phyloP scores from a whole-genome alignment of 2,888 invertebrate species.

The Rotaria socialis region DNA sequence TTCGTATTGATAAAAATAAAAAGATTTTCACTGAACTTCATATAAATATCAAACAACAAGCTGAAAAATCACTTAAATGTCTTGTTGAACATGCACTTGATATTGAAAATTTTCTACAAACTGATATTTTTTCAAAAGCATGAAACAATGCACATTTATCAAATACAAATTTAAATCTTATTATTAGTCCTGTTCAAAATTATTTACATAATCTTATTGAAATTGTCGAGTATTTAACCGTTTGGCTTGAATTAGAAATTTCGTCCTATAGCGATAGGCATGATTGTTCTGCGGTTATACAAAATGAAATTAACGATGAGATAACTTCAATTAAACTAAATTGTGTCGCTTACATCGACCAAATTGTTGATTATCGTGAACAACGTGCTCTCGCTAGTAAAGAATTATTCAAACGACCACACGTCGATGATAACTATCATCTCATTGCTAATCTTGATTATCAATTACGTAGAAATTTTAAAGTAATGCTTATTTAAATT shows the following conservation, averaged over 20 bases:
- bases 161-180: no score
- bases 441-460: not conserved
- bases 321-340: no score
- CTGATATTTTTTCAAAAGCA: no score
- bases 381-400: not conserved
- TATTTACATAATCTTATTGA: slow-evolving; percentile 17
- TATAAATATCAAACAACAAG: not conserved
- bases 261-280: not conserved
- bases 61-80: not conserved
- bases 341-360: not conserved
- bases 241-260: slow-evolving; percentile 19
- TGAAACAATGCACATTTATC: no score
- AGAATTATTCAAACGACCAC: not conserved
- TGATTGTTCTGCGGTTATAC: slow-evolving; percentile 4
- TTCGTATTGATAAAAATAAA: not conserved
- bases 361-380: slow-evolving; percentile 28
- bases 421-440: not conserved
- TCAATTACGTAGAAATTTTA: not conserved
- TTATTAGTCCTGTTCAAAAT: not conserved
- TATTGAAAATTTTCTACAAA: not conserved
- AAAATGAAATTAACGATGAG: slow-evolving; percentile 5
- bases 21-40: not conserved
- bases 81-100: not conserved
- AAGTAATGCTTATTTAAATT: no score
- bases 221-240: slow-evolving; percentile 23